Evolutionary conservation across 2,797 vertebrate genomes (phyloP), one percentile per base, ranked within the genome.

Genomic region (Coranthus polyacanthus): DNA sequence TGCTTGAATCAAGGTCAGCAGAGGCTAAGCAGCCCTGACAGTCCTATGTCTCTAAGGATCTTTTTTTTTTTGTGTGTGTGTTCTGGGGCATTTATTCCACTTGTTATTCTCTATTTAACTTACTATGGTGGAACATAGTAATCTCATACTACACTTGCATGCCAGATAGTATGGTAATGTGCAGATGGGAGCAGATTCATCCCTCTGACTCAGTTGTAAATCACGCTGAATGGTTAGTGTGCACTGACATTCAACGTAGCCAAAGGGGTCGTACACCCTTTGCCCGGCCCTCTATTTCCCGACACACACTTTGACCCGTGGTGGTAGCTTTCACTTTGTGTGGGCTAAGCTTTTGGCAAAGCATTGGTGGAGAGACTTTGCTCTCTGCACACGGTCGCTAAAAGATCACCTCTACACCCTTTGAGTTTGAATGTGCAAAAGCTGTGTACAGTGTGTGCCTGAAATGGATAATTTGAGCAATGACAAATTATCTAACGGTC

Each of bases 191-290:
- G 55, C 71, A 34, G 65, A 70, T 61, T 70, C 42, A 12, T 62
- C 43, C 11, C 16, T 75, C 59, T 82, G 83, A 79, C 57, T 81
- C 81, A 57, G 67, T 37, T 50, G 68, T 42, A 72, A 51, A 60
- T 81, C 67, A 81, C 56, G 70, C 78, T 86, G 80, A 90, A 90
- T 89, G 89, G 60, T 72, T 79, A 44, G 67, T 80, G 81, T 81
- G 66, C 80, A 16, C 81, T 89, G 86, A 87, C 88, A 91, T 92
- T 92, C 86, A 90, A 68, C 70, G 47, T 74, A 73, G 84, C 90
- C 75, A 84, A 84, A 78, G 83, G 89, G 72, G 43, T 70, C 15
- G 22, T 47, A 12, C 82, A 78, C 67, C 85, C 81, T 90, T 86
- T 84, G 72, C 72, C 60, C 59, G 44, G 61, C 65, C 58, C 42